Percentiles rank a stretch among this genome's conserved stretches.
phyloP scores from a whole-genome alignment of 1,140 invertebrate species.

The Rhyzopertha dominica region DNA sequence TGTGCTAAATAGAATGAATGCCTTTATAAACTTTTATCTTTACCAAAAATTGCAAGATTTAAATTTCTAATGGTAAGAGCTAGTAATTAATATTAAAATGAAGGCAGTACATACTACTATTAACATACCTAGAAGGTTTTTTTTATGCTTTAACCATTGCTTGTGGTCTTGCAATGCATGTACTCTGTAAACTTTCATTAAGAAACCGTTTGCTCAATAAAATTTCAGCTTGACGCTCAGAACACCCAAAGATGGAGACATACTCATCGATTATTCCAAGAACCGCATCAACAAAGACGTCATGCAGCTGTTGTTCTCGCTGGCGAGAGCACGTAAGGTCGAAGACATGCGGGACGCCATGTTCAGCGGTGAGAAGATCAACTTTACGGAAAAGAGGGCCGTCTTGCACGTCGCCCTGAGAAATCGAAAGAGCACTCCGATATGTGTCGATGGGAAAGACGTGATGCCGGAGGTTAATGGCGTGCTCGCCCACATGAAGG shows the following conservation, averaged over 20 bases:
- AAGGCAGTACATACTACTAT: neutral
- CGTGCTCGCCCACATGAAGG: slow-evolving; percentile 92
- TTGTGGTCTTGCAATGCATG: neutral
- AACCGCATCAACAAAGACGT: slow-evolving; percentile 83
- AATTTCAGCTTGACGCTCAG: slow-evolving; percentile 62
- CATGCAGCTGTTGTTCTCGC: slow-evolving; percentile 67
- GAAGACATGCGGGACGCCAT: slow-evolving; percentile 84
- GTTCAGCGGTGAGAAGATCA: slow-evolving; percentile 94
- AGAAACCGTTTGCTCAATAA: neutral
- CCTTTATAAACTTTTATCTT: no score
- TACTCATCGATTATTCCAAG: slow-evolving; percentile 95
- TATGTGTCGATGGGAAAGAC: slow-evolving; percentile 85
- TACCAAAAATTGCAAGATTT: no score
- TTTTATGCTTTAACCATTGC: neutral
- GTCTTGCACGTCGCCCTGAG: slow-evolving; percentile 94
- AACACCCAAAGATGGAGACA: slow-evolving; percentile 79
- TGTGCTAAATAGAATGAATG: no score
- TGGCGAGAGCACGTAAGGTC: slow-evolving; percentile 80
- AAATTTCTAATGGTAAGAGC: no score
- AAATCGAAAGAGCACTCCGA: slow-evolving; percentile 73
- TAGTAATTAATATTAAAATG: slow-evolving; percentile 4
- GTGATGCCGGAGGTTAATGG: slow-evolving; percentile 91
- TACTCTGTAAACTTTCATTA: slow-evolving; percentile 1
- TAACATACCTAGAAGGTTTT: neutral
- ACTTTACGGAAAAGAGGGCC: slow-evolving; percentile 91